Evolutionary conservation across 2,888 invertebrate species (phyloP).

Genomic region (Ligdia adustata): DNA sequence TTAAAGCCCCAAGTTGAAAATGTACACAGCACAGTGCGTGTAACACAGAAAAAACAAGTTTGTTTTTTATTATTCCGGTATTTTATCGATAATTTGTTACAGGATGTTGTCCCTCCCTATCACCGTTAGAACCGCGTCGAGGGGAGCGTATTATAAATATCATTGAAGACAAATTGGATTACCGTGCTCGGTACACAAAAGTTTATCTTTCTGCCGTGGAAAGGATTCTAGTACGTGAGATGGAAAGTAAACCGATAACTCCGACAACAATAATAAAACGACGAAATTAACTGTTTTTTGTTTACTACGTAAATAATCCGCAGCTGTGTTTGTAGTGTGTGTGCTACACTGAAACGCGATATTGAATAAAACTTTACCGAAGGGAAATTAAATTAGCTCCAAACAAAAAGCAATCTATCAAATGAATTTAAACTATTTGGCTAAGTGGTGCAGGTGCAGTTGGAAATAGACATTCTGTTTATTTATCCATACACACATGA

Average conservation of each 20-base stretch:
- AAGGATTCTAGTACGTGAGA: conserved; percentile 28
- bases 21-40: too few relatives aligned
- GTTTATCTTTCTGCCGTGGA: conserved; percentile 22
- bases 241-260: conserved; percentile 14
- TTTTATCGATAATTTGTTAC: conserved; percentile 4
- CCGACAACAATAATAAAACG: conserved; percentile 13
- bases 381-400: background rate
- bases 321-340: background rate
- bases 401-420: conserved; percentile 10
- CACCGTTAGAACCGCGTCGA: conserved; percentile 8
- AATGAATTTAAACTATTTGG: conserved; percentile 6
- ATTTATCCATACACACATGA: too few relatives aligned
- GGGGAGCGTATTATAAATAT: conserved; percentile 35
- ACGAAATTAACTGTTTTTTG: background rate
- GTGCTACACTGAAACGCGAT: background rate
- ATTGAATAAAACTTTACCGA: background rate
- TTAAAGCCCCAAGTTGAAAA: too few relatives aligned
- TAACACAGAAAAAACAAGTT: too few relatives aligned
- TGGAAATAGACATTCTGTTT: too few relatives aligned
- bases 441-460: conserved; percentile 1
- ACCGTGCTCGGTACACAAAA: conserved; percentile 26
- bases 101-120: conserved; percentile 16
- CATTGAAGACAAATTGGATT: conserved; percentile 34
- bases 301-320: background rate
- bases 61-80: too few relatives aligned